Evolutionary conservation across 2,113 vertebrate species (phyloP), one percentile per base, ranked within the genome.

Genomic region (Philantomba maxwellii): DNA sequence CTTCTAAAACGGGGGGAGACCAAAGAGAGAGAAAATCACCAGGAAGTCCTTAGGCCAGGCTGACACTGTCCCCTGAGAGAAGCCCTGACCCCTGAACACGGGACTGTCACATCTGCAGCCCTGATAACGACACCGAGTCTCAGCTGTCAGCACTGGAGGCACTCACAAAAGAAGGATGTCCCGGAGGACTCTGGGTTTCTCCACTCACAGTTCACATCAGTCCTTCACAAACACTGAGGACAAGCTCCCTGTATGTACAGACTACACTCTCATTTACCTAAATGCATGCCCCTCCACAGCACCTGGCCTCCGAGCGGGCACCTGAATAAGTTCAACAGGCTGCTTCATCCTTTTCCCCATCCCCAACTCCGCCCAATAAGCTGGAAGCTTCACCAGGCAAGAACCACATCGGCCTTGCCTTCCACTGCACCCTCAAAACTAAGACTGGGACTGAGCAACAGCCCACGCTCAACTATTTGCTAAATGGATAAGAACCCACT

Each of bases 1-100:
- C 95, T 99, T 99, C 99, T 99, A 81, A 97, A 95, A 94, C 1
- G 55, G 86, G 17, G 70, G 92, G 53, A 94, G 60, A 95, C 19
- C 82, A 55, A 43, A 25, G 47, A 47, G 57, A 77, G 62, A 81
- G 33, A 30, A 14, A 73, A 64, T 88, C 55, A 89, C n/a, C 2
- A 4, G 17, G 21, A 49, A 7, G 7, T 3, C 49, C 43, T 43
- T 15, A n/a, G 57, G 43, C 28, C 9, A 84, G 92, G 55, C 57
- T 64, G 11, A 9, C 51, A 55, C 17, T 88, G 47, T 47, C 9
- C 23, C 11, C 75, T 1, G 16, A 23, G 26, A 84, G 6, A 55
- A 36, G 60, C 7, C 51, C 49, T 78, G n/a, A 70, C 28, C 15
- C 19, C 51, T 90, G 28, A 64, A 23, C 36, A 26, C 2, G 10